A percentile compares a stretch with the other conserved stretches of the same genome.
These are phyloP conservation scores for Bujurquina vittata DNA, from an alignment of 2,113 vertebrate genomes.

Conservation along the genomic window DNA sequence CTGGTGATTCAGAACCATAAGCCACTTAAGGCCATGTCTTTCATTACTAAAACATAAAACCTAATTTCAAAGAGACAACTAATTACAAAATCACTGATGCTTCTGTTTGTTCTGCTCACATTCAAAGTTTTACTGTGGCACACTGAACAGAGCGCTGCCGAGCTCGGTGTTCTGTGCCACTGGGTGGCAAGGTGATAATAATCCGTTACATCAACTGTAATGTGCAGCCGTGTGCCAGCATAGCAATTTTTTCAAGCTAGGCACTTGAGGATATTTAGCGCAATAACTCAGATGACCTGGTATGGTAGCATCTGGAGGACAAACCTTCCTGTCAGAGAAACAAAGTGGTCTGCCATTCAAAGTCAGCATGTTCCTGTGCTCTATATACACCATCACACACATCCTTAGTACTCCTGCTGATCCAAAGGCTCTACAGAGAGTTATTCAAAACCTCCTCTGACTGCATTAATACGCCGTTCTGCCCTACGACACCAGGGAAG, in stretches of 20 bases:
- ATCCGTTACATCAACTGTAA: neutral
- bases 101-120: neutral
- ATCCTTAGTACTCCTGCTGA: neutral
- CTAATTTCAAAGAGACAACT: neutral
- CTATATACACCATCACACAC: neutral
- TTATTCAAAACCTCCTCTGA: slow-evolving; percentile 2
- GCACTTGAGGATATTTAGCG: neutral
- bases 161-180: neutral
- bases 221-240: neutral
- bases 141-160: neutral
- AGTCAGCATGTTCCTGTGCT: neutral
- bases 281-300: neutral
- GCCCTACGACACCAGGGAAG: neutral
- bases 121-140: neutral
- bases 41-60: slow-evolving; percentile 30
- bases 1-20: slow-evolving; percentile 14
- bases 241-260: neutral
- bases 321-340: neutral
- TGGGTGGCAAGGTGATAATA: neutral
- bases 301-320: neutral
- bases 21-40: neutral
- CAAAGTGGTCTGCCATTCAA: neutral
- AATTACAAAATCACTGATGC: slow-evolving; percentile 9
- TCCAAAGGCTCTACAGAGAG: neutral
- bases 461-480: neutral